These are phyloP conservation scores for Strigops habroptila DNA, from an alignment of 2,113 vertebrate species.

Conservation along the genomic window DNA sequence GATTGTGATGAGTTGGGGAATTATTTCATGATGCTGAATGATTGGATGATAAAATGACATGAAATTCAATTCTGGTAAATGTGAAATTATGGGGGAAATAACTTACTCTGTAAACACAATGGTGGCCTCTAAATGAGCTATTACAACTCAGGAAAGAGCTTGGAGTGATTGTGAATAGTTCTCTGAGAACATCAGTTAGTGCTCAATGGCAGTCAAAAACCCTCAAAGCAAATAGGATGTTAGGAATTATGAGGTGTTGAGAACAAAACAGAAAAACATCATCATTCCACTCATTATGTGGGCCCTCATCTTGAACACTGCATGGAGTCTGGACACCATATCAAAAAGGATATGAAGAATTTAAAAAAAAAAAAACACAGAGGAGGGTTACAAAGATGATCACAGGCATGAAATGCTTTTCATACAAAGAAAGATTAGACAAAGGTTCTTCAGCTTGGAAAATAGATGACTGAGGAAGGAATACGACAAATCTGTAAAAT, in stretches of 20 bases:
- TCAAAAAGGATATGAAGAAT: constrained; percentile 43
- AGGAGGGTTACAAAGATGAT: constrained; percentile 12
- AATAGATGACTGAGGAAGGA: constrained; percentile 43
- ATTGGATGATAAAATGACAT: not conserved
- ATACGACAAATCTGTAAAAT: constrained; percentile 37
- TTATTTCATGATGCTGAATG: constrained; percentile 2
- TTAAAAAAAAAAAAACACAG: not conserved
- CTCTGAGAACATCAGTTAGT: constrained; percentile 21
- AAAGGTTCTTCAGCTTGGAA: constrained; percentile 43
- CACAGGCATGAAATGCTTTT: constrained; percentile 40
- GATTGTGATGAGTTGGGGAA: not conserved
- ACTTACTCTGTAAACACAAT: constrained; percentile 17
- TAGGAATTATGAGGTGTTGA: constrained; percentile 23
- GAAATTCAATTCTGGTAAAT: constrained; percentile 8
- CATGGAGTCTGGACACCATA: constrained; percentile 25
- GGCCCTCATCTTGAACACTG: constrained; percentile 16
- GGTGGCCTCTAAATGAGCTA: constrained; percentile 35
- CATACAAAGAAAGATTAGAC: constrained; percentile 47
- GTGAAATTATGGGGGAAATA: constrained; percentile 24
- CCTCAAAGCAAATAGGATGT: constrained; percentile 35
- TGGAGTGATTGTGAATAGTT: constrained; percentile 19
- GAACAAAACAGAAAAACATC: constrained; percentile 51
- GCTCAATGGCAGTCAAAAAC: constrained; percentile 15
- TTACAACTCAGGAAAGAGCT: constrained; percentile 13
- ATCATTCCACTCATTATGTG: constrained; percentile 21